Evolutionary conservation across 2,113 vertebrate genomes (phyloP).

Genomic region (Cygnus buccinator): DNA sequence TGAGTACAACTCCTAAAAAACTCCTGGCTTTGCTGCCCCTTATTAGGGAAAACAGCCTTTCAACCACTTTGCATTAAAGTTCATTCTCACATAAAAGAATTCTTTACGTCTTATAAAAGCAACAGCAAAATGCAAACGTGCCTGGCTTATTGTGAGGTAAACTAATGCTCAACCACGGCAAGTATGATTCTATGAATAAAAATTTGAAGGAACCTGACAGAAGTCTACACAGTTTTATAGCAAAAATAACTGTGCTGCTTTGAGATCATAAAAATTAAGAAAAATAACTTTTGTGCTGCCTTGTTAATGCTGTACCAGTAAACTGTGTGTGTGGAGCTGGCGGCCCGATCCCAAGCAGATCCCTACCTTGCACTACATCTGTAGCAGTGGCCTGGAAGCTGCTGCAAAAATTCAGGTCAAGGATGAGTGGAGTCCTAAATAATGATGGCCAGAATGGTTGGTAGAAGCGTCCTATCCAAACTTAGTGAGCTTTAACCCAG

Average conservation of each 20-base stretch:
- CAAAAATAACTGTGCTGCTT: background rate
- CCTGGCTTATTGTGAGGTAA: too few species aligned
- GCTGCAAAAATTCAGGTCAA: background rate
- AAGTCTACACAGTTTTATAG: background rate
- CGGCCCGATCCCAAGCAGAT: background rate
- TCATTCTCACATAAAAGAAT: too few species aligned
- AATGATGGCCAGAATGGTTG: background rate
- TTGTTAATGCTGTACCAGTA: background rate
- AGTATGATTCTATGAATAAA: background rate
- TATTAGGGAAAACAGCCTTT: too few species aligned
- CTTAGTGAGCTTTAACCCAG: background rate
- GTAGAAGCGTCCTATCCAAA: background rate
- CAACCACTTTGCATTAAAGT: too few species aligned
- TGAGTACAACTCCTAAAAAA: too few species aligned
- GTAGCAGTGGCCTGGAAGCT: background rate
- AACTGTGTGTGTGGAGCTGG: background rate
- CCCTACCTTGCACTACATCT: background rate
- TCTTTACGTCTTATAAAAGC: too few species aligned
- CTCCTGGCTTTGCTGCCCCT: too few species aligned
- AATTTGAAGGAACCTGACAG: background rate
- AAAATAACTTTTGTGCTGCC: too few species aligned
- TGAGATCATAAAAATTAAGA: background rate
- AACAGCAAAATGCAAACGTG: too few species aligned
- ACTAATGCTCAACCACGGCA: too few species aligned
- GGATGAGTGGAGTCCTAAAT: background rate